Percentiles rank a stretch among this genome's conserved stretches.
These are phyloP conservation scores for Marronus borbonicus DNA, from an alignment of 2,888 invertebrate genomes.

Conservation along the genomic window DNA sequence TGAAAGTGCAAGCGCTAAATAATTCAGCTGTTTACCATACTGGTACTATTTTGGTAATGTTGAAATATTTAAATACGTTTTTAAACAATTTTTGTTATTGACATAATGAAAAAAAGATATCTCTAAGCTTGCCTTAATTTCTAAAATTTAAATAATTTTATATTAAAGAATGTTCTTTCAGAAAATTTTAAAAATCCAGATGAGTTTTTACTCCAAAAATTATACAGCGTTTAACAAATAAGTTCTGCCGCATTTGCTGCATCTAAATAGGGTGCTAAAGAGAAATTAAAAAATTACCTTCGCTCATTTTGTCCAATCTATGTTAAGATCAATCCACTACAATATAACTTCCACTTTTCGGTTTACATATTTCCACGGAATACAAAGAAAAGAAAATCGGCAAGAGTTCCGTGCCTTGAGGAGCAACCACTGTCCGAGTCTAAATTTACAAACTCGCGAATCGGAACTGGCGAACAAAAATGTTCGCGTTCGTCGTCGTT, in stretches of 20 bases:
- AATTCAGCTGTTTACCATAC: too few species aligned
- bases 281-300: conserved; percentile 19
- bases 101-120: too few species aligned
- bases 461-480: conserved; percentile 33
- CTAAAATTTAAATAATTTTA: too few species aligned
- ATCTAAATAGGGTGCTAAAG: not conserved
- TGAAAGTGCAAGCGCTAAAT: too few species aligned
- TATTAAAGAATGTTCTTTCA: too few species aligned
- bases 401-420: not conserved
- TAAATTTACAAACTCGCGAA: conserved; percentile 1
- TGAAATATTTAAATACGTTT: too few species aligned
- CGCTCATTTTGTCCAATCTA: conserved; percentile 27
- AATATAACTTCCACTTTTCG: conserved; percentile 5
- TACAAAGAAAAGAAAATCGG: not conserved
- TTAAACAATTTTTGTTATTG: too few species aligned
- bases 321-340: not conserved
- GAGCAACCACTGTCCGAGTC: not conserved
- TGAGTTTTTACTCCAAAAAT: too few species aligned
- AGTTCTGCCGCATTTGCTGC: not conserved
- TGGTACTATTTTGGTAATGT: too few species aligned
- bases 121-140: too few species aligned
- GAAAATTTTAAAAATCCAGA: too few species aligned
- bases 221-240: not conserved
- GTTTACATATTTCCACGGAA: conserved; percentile 36
- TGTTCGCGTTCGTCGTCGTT: not conserved